These are phyloP conservation scores for Cairina moschata DNA, from an alignment of 2,113 vertebrate genomes.

Conservation along the genomic window DNA sequence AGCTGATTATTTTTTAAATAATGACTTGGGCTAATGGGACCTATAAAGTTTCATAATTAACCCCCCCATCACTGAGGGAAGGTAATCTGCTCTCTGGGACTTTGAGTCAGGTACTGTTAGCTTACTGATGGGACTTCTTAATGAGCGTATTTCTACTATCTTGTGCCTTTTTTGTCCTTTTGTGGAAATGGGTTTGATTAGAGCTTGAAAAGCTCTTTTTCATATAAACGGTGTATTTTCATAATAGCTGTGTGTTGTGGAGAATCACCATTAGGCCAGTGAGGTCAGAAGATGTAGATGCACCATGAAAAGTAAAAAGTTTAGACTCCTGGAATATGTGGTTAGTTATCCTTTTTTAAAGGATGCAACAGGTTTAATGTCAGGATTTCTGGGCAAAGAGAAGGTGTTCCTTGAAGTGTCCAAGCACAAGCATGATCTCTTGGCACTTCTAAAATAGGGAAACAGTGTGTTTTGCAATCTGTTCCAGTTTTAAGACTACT, in stretches of 20 bases:
- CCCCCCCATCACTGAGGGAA: neutral
- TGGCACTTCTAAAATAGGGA: neutral
- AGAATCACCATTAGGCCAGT: neutral
- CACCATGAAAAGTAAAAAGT: neutral
- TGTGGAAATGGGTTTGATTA: neutral
- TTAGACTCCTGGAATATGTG: neutral
- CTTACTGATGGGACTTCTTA: neutral
- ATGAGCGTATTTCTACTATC: neutral
- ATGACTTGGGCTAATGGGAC: neutral
- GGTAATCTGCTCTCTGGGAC: neutral
- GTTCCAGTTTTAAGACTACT: neutral
- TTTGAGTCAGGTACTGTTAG: neutral
- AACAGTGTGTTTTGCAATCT: neutral
- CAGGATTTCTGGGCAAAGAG: neutral
- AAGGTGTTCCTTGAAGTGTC: neutral
- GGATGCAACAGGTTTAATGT: neutral
- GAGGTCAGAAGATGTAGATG: neutral
- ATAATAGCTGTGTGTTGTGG: neutral
- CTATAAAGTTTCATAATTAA: neutral
- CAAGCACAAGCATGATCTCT: fast-evolving
- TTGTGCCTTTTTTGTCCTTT: neutral
- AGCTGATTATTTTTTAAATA: neutral
- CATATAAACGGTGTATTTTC: neutral
- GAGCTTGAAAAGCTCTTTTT: neutral
- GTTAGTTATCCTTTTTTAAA: neutral